Evolutionary conservation across 1,140 invertebrate species (phyloP).

Genomic region (Drosophila fuyamai): DNA sequence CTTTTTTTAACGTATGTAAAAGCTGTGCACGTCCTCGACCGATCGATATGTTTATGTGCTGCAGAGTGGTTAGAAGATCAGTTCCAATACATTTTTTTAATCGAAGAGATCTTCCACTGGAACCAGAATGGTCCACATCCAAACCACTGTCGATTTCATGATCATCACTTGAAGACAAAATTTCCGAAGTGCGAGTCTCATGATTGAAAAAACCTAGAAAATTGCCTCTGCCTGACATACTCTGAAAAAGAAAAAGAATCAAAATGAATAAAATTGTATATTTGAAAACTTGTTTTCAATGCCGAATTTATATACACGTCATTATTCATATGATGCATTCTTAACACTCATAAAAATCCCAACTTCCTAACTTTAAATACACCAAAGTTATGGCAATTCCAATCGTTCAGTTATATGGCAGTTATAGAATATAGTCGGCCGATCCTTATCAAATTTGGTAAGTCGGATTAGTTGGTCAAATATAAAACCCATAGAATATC

Average conservation of each 20-base stretch:
- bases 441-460: no score
- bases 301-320: no score
- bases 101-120: conserved; percentile 26
- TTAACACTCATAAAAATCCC: no score
- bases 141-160: conserved; percentile 30
- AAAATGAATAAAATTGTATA: background rate
- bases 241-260: conserved; percentile 19
- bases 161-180: conserved; percentile 12
- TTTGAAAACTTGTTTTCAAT: no score
- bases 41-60: conserved; percentile 29
- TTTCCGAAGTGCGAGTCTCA: background rate
- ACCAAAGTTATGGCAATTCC: no score
- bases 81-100: background rate
- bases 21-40: conserved; percentile 31
- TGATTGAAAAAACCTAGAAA: conserved; percentile 31
- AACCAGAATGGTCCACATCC: conserved; percentile 14
- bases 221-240: conserved; percentile 40
- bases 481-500: no score
- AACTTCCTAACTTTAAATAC: no score
- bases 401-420: no score
- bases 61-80: conserved; percentile 14
- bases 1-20: conserved; percentile 15
- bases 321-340: no score
- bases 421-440: no score
- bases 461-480: no score